Base-by-base conservation (phyloP, 2,888 invertebrate species). In the Phorcus lineatus region DNA sequence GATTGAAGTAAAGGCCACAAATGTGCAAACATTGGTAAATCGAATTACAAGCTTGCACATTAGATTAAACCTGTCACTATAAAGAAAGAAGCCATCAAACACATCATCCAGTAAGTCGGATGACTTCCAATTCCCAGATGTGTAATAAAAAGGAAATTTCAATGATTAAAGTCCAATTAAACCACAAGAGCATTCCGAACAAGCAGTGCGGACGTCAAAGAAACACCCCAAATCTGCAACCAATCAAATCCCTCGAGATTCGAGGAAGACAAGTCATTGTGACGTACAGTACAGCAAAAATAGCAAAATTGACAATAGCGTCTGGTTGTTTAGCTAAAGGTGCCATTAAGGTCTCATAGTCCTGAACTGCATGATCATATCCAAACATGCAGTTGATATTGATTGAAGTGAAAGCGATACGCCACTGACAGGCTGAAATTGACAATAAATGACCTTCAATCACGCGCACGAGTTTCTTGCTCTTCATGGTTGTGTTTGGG, bases 391-490 rank as follows among this genome's bases (percentile, higher is more conserved):
- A 19, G 70, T 13, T 70, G 70, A 31, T 70, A 70, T 70, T 70
- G 70, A 70, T 70, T 70, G 24, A 36, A 70, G 70, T 70, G 70
- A 70, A 70, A 70, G 19, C 19, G 70, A 70, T 70, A 70, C 70
- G 70, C 4, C 40, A n/a, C 28, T 40, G 70, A 70, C 70, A 70
- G 36, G 70, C 17, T 70, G 70, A 70, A 70, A 70, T 70, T 70
- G n/a, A 70, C 70, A 70, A 70, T 36, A 40, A 70, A 70, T 70
- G 70, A 36, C 19, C 70, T 31, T 19, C 40, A 70, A 40, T 31
- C 70, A 70, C 40, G 70, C 70, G 31, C 40, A 31, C 36, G 36
- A 7, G 40, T 3, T 36, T 70, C 17, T 17, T 17, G 70, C 40
- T 40, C 70, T 70, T 70, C 40, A 70, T 40, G 28, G 47, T 24